Percentiles rank a stretch among this genome's conserved stretches.
These are phyloP conservation scores for Lindbergichthys nudifrons DNA, from an alignment of 2,797 vertebrate species.

Conservation along the genomic window DNA sequence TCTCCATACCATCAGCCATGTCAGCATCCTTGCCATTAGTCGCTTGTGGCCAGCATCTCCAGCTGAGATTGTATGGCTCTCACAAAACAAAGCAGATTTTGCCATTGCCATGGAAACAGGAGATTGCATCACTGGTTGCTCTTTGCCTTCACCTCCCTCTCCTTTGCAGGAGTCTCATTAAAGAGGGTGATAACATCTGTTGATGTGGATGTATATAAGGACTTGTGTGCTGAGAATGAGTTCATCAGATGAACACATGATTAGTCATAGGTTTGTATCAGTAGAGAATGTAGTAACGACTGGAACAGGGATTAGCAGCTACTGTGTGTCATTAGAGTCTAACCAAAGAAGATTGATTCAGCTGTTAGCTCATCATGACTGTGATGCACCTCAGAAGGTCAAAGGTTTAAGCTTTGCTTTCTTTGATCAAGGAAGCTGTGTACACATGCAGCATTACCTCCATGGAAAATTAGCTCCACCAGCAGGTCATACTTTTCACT, in stretches of 20 bases:
- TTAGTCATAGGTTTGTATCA: conserved; percentile 34
- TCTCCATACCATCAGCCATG: conserved; percentile 44
- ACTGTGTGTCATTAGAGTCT: conserved; percentile 18
- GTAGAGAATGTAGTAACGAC: conserved; percentile 9
- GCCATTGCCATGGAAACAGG: conserved; percentile 82
- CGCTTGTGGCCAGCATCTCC: conserved; percentile 50
- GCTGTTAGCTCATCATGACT: conserved; percentile 27
- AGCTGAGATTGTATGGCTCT: conserved; percentile 55
- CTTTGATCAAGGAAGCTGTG: conserved; percentile 36
- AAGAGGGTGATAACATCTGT: conserved; percentile 4
- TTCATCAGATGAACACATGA: conserved; percentile 25
- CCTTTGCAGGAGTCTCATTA: conserved; percentile 31
- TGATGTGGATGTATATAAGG: background rate
- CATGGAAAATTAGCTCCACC: background rate
- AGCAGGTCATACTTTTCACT: too few species aligned
- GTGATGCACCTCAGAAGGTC: conserved; percentile 36
- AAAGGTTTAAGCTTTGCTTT: conserved; percentile 33
- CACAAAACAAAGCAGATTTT: conserved; percentile 75
- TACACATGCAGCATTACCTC: background rate
- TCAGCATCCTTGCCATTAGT: conserved; percentile 46
- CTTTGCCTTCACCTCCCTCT: conserved; percentile 54
- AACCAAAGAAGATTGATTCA: conserved; percentile 20
- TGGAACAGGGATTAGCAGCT: conserved; percentile 36
- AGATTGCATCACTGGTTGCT: conserved; percentile 69
- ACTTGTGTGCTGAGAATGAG: background rate